Base-by-base conservation (phyloP, 2,797 vertebrate species). In the Dendrocincla tyrannina region DNA sequence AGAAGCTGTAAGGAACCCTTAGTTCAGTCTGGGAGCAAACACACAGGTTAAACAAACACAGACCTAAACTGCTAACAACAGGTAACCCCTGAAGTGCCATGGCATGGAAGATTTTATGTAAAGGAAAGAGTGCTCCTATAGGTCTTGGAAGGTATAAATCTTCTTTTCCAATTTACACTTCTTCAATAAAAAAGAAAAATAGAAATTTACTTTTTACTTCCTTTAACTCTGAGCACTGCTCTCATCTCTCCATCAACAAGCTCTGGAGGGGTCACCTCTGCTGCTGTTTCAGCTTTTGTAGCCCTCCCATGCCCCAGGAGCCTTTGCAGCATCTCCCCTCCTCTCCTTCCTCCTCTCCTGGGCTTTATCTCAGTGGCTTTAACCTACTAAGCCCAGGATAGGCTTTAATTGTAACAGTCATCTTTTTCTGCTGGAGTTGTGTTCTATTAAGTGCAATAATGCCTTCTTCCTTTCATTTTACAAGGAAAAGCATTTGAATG, bases 211-310 rank as follows among this genome's bases (percentile, higher is more conserved):
- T 16, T 78, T 66, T 37, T 10, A 1, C 13, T 68, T 56, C 32
- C 11, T 73, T 47, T 46, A 73, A 17, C 28, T 78, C 28, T 18
- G 2, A 69, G 11, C 4, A 17, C 20, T 9, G 16, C 35, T 73
- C 28, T 27, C 25, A 1, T n/a, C 11, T 7, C 13, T 42, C 13
- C 24, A 72, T 11, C 56, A 46, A 4, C 28, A 69, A 28, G 15
- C 6, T 27, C 28, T 41, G 3, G 53, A 35, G 6, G 1, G 0
- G 6, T 7, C 4, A 47, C 5, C 3, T 19, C 13, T 25, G 46
- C 32, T 82, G 23, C 72, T 80, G 8, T 52, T 68, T 59, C 5
- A 10, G n/a, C 7, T 72, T 92, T 86, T 72, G 35, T 7, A 73
- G 39, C 7, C 8, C 20, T 66, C n/a, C 42, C 5, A 1, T 28